Evolutionary conservation across 1,140 invertebrate genomes (phyloP).

Genomic region (Liolophura sinensis): DNA sequence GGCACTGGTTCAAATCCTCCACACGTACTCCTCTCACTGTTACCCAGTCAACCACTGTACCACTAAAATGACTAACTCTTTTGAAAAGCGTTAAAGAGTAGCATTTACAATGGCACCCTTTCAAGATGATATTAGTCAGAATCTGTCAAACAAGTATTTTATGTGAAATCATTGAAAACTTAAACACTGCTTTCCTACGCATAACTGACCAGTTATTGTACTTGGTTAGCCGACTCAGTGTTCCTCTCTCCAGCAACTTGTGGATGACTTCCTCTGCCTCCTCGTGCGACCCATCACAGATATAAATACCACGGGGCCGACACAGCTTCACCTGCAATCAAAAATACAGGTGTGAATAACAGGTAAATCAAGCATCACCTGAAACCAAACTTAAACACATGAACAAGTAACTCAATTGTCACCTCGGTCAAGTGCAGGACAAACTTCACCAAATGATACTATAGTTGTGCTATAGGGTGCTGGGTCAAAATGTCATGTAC

Average conservation of each 20-base stretch:
- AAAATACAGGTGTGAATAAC: neutral
- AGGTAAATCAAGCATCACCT: neutral
- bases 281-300: conserved; percentile 86
- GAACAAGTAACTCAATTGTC: neutral
- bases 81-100: too few relatives aligned
- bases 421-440: neutral
- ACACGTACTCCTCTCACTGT: too few relatives aligned
- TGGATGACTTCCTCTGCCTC: conserved; percentile 73
- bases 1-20: too few relatives aligned
- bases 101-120: too few relatives aligned
- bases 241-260: conserved; percentile 64
- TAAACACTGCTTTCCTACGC: neutral
- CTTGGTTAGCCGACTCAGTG: conserved; percentile 75
- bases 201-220: conserved; percentile 87
- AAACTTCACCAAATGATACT: neutral
- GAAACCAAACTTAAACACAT: too few relatives aligned
- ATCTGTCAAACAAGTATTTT: neutral
- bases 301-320: conserved; percentile 82
- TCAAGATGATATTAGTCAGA: too few relatives aligned
- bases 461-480: too few relatives aligned
- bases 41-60: too few relatives aligned
- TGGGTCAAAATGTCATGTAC: too few relatives aligned
- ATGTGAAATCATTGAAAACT: neutral
- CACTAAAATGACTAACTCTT: too few relatives aligned
- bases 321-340: conserved; percentile 65